These are phyloP conservation scores for Eciton burchellii DNA, from an alignment of 1,140 invertebrate species.

Conservation along the genomic window DNA sequence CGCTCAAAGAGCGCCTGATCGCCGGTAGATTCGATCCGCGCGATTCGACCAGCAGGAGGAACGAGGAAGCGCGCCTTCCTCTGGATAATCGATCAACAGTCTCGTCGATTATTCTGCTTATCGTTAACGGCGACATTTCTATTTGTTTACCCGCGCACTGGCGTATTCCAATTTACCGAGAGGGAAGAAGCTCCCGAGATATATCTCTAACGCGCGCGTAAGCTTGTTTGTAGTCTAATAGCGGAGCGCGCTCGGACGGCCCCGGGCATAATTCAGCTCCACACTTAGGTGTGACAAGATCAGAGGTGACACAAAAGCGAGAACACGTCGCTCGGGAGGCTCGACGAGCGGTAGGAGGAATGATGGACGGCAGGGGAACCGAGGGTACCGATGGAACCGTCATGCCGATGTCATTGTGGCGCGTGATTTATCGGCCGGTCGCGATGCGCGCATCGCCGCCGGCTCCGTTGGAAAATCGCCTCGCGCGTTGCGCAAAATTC, in stretches of 20 bases:
- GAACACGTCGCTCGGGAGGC: slow-evolving; percentile 38
- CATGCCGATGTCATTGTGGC: slow-evolving; percentile 74
- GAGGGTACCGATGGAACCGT: slow-evolving; percentile 61
- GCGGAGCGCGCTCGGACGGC: neutral
- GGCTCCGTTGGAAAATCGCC: slow-evolving; percentile 68
- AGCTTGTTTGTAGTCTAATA: neutral
- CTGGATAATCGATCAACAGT: neutral
- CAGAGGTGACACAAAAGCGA: slow-evolving; percentile 44
- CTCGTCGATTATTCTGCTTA: too few species aligned
- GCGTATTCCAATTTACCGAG: too few species aligned
- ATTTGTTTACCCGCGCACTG: too few species aligned
- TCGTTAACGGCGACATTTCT: neutral
- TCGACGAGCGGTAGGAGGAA: neutral
- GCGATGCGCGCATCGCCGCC: slow-evolving; percentile 31
- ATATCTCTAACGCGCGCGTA: too few species aligned
- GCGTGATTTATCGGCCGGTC: slow-evolving; percentile 71
- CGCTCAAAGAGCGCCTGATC: slow-evolving; percentile 68
- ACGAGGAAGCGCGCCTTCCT: neutral
- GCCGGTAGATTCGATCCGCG: slow-evolving; percentile 72
- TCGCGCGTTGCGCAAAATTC: slow-evolving; percentile 78
- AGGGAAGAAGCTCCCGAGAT: too few species aligned
- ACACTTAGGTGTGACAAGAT: slow-evolving; percentile 27
- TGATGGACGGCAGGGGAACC: slow-evolving; percentile 9
- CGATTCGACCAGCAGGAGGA: slow-evolving; percentile 54
- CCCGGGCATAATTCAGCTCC: slow-evolving; percentile 4